These are phyloP conservation scores for Iphiclides podalirius DNA, from an alignment of 2,888 invertebrate species.

Conservation along the genomic window DNA sequence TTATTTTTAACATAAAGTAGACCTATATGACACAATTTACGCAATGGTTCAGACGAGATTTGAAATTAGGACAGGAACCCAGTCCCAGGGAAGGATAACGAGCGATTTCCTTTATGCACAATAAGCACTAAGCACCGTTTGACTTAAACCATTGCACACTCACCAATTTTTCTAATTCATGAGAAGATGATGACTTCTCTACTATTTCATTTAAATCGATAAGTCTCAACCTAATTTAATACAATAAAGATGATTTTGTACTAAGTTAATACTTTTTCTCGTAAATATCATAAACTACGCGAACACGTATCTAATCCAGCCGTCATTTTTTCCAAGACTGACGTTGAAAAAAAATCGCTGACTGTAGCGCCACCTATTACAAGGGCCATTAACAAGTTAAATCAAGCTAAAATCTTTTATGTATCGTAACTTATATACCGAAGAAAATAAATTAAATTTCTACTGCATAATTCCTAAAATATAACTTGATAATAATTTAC, in stretches of 20 bases:
- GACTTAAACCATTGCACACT: slow-evolving; percentile 61
- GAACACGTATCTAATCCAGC: slow-evolving; percentile 78
- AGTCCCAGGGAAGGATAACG: slow-evolving; percentile 41
- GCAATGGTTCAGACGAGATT: slow-evolving; percentile 1
- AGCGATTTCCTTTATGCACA: slow-evolving; percentile 55
- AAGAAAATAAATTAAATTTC: slow-evolving; percentile 20
- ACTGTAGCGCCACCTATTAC: slow-evolving; percentile 59
- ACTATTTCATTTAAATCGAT: slow-evolving; percentile 59
- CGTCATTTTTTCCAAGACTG: slow-evolving; percentile 79
- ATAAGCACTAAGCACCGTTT: slow-evolving; percentile 47
- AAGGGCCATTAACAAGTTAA: slow-evolving; percentile 28
- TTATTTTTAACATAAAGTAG: not conserved
- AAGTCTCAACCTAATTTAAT: slow-evolving; percentile 46
- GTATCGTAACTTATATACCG: slow-evolving; percentile 12
- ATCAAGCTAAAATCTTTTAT: slow-evolving; percentile 40
- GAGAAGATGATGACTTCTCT: slow-evolving; percentile 56
- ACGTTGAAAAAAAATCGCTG: slow-evolving; percentile 53
- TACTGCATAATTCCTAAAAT: slow-evolving; percentile 8
- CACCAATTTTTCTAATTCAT: slow-evolving; percentile 70
- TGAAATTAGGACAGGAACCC: slow-evolving; percentile 29
- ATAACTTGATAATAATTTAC: slow-evolving; percentile 22
- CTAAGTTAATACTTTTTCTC: slow-evolving; percentile 70
- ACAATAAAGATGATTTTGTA: slow-evolving; percentile 55
- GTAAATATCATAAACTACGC: slow-evolving; percentile 79
- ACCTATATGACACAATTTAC: slow-evolving; percentile 5